Conservation (phyloP, 2,113 vertebrate genomes). For the Saimiri boliviensis region DNA sequence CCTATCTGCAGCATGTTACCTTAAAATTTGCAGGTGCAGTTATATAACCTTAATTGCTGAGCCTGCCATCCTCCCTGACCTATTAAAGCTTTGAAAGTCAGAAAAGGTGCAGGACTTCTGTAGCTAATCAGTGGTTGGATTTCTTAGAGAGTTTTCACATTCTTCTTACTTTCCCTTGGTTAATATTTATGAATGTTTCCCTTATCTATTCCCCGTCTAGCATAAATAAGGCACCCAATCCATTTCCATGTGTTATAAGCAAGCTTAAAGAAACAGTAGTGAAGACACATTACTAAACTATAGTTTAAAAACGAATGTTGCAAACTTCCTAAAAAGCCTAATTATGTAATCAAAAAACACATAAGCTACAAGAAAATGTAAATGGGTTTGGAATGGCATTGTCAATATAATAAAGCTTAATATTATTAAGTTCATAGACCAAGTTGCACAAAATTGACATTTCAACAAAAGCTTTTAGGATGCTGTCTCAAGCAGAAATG, state of each 20-base stretch:
- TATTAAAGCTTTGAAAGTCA: slow-evolving; percentile 13
- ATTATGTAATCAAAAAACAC: background rate
- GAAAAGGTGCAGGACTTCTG: background rate
- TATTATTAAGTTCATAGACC: background rate
- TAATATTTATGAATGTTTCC: background rate
- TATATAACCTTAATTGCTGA: background rate
- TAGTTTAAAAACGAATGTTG: background rate
- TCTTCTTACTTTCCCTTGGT: background rate
- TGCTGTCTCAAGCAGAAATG: background rate
- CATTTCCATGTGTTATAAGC: background rate
- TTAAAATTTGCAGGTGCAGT: slow-evolving; percentile 7
- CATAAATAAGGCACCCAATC: background rate
- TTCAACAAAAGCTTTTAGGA: background rate
- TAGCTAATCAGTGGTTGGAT: background rate
- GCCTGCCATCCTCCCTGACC: background rate
- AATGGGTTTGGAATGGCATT: background rate
- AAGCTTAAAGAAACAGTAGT: background rate
- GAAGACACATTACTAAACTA: background rate
- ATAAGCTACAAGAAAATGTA: background rate
- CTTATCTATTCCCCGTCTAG: background rate
- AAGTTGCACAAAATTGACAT: background rate
- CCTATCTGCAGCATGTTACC: background rate
- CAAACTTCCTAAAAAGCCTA: background rate
- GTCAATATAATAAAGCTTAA: background rate
- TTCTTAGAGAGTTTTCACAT: background rate